These are phyloP conservation scores for Morpho deidamia DNA, from an alignment of 2,888 invertebrate species.

Conservation along the genomic window DNA sequence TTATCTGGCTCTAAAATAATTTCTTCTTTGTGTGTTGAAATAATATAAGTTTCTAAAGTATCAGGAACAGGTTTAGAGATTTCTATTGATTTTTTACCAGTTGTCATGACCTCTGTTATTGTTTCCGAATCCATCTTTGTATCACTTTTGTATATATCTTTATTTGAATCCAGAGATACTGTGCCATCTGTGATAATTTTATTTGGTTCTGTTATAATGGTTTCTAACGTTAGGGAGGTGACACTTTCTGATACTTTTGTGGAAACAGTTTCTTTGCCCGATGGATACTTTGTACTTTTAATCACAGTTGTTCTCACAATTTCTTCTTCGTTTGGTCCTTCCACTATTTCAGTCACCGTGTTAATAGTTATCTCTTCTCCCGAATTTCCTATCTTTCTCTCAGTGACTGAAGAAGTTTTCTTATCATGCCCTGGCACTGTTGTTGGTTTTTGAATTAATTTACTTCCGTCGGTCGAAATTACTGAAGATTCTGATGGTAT, in stretches of 20 bases:
- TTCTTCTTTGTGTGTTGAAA: too few relatives aligned
- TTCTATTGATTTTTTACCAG: too few relatives aligned
- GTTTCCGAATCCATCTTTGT: not conserved
- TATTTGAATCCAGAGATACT: too few relatives aligned
- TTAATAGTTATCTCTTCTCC: constrained; percentile 6
- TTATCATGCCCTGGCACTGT: not conserved
- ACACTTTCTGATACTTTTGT: constrained; percentile 20
- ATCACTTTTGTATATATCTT: too few relatives aligned
- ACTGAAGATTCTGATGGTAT: not conserved
- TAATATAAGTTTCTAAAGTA: not conserved
- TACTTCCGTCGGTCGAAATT: too few relatives aligned
- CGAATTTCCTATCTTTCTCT: not conserved
- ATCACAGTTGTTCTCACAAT: constrained; percentile 8
- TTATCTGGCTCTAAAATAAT: too few relatives aligned
- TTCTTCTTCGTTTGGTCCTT: constrained; percentile 5
- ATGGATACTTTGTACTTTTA: constrained; percentile 19
- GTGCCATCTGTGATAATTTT: not conserved
- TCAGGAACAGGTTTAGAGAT: too few relatives aligned
- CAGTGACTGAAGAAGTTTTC: not conserved
- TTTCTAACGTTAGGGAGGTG: not conserved
- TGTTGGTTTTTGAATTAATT: too few relatives aligned
- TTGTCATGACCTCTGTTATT: not conserved
- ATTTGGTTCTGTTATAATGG: not conserved
- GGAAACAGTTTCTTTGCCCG: constrained; percentile 13
- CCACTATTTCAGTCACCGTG: constrained; percentile 1